Percentiles rank a stretch among this genome's conserved stretches.
phyloP scores from a whole-genome alignment of 1,140 invertebrate genomes.

The Drosophila carrolli region DNA sequence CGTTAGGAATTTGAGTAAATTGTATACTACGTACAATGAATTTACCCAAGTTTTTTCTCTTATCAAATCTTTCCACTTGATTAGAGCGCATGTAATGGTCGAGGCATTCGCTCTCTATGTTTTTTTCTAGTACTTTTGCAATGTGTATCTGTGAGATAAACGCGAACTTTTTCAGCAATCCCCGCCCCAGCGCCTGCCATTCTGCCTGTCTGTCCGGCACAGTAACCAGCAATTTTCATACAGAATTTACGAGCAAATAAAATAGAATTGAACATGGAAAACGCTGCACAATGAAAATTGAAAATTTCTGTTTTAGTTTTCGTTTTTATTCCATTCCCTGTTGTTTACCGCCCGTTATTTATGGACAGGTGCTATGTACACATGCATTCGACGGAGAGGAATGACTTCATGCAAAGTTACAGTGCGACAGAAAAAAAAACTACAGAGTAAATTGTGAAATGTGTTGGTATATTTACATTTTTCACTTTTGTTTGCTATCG shows the following conservation, averaged over 20 bases:
- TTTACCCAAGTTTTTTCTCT: neutral
- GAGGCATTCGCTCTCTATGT: neutral
- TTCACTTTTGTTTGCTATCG: slow-evolving; percentile 18
- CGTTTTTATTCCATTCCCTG: slow-evolving; percentile 24
- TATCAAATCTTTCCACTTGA: slow-evolving; percentile 18
- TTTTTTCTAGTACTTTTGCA: neutral
- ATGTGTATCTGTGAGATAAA: slow-evolving; percentile 70
- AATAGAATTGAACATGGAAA: slow-evolving; percentile 76
- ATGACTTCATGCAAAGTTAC: slow-evolving; percentile 30
- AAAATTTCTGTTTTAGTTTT: slow-evolving; percentile 45
- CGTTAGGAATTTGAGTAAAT: neutral
- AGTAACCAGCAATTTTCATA: slow-evolving; percentile 77
- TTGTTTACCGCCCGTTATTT: slow-evolving; percentile 27
- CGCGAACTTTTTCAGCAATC: slow-evolving; percentile 33
- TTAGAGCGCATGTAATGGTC: slow-evolving; percentile 37
- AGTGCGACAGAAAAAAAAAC: slow-evolving; percentile 11
- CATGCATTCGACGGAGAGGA: slow-evolving; percentile 25
- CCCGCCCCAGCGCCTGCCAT: neutral
- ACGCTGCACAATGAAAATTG: slow-evolving; percentile 66
- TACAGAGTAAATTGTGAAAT: neutral
- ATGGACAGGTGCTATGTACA: slow-evolving; percentile 36
- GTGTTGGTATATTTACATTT: slow-evolving; percentile 1
- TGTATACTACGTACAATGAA: neutral
- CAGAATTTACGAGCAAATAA: slow-evolving; percentile 72
- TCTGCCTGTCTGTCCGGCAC: slow-evolving; percentile 12